Conservation (phyloP, 2,113 vertebrate genomes). For the Charadrius vociferus region DNA sequence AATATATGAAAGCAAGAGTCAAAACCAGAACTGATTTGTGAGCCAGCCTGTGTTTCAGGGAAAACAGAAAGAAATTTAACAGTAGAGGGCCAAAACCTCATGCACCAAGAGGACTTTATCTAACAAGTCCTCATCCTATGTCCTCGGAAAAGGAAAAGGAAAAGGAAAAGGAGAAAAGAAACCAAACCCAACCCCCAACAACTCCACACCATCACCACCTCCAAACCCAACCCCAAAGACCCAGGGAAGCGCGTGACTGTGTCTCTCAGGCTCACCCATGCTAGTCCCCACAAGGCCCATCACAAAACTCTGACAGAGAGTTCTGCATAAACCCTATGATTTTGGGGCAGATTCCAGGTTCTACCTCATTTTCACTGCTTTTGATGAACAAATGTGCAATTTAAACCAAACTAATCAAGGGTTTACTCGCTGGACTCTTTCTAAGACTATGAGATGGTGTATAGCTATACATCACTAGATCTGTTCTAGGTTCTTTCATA, state of each 20-base stretch:
- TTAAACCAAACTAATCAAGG: background rate
- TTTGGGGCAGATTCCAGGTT: background rate
- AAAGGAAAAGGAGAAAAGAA: background rate
- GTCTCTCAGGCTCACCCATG: background rate
- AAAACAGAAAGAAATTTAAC: background rate
- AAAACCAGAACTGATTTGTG: background rate
- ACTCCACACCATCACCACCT: background rate
- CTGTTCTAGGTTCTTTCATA: background rate
- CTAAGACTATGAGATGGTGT: background rate
- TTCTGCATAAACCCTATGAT: background rate
- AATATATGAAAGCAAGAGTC: background rate
- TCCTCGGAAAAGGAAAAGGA: background rate
- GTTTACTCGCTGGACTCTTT: background rate
- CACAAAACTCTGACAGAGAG: background rate
- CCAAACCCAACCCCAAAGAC: background rate
- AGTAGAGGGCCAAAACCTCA: background rate
- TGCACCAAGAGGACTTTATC: background rate
- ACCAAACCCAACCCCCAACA: background rate
- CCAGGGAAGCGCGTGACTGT: background rate
- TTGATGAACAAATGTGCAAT: background rate
- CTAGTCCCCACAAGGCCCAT: background rate
- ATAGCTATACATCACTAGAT: background rate
- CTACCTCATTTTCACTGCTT: background rate
- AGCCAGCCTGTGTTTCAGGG: background rate
- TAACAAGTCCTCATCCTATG: background rate